Evolutionary conservation across 2,797 vertebrate genomes (phyloP), one percentile per base, ranked within the genome.

Genomic region (Sebastes goodei): DNA sequence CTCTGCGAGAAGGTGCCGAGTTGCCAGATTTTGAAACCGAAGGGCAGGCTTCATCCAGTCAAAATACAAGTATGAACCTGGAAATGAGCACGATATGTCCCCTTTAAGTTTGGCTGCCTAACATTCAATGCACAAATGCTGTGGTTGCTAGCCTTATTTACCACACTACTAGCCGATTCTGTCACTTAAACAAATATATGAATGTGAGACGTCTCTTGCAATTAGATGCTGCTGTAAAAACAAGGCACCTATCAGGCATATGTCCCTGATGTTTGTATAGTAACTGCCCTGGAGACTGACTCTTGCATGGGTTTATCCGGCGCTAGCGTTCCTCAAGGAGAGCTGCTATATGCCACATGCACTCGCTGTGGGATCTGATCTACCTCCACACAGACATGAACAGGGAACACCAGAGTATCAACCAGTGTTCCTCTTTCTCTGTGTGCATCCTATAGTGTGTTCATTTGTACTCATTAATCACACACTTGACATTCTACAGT

Each of bases 261-360:
- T 64, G 59, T 76, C 75, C 80, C 78, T 60, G 32, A 85, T 73
- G 82, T 90, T 84, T 84, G 88, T 84, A 89, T 90, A 85, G 90
- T 68, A 88, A 93, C 90, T 9, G 72, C 89, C 82, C 88, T 68
- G 72, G 88, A 89, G 89, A 83, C 60, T 11, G 64, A 27, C 57
- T 74, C 69, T 81, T 88, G 64, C 69, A 69, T 46, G 38, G 20
- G 59, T 80, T 82, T 69, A 89, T 78, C 55, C 74, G 25, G 70
- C 78, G 63, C 73, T 66, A 79, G 60, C 2, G 33, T 38, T 89
- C 81, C 84, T 83, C 61, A 63, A 83, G 82, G 78, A 81, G 77
- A 46, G 52, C 75, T 74, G 76, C 57, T 70, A 42, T 70, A 42
- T 27, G 67, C 55, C 62, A 64, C 46, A 29, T 62, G 61, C 15